Evolutionary conservation across 1,140 invertebrate genomes (phyloP).

Genomic region (Hetaerina americana): DNA sequence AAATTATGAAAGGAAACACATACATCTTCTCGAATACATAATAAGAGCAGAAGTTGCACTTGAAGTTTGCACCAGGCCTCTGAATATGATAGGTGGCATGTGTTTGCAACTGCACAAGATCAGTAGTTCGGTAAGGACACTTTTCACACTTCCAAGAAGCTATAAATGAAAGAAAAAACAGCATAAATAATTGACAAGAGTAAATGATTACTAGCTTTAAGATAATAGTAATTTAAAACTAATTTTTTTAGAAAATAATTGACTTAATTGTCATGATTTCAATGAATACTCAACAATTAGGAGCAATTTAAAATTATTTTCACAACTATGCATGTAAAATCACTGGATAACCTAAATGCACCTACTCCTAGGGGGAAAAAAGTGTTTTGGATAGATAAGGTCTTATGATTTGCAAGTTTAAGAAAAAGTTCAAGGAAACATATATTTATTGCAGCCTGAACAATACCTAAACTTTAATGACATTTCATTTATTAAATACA

Average conservation of each 20-base stretch:
- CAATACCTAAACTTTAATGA: no score
- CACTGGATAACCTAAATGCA: no score
- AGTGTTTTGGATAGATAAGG: no score
- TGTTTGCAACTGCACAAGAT: constrained; percentile 43
- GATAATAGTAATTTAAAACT: neutral
- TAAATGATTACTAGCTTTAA: neutral
- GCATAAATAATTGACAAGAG: neutral
- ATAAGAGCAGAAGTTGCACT: constrained; percentile 69
- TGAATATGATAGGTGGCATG: constrained; percentile 61
- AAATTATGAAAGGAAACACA: constrained; percentile 19
- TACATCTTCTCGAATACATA: constrained; percentile 49
- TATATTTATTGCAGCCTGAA: no score
- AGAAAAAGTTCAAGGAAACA: no score
- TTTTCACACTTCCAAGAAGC: constrained; percentile 38
- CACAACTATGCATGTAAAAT: no score
- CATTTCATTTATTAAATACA: no score
- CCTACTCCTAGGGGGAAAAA: no score
- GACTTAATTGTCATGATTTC: neutral
- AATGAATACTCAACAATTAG: neutral
- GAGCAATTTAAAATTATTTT: neutral
- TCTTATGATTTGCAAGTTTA: no score
- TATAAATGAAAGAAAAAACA: neutral
- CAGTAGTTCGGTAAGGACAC: constrained; percentile 53
- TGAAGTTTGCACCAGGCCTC: constrained; percentile 52
- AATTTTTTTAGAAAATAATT: neutral